Evolutionary conservation across 1,140 invertebrate species (phyloP).

Genomic region (Tetramorium alpestre): DNA sequence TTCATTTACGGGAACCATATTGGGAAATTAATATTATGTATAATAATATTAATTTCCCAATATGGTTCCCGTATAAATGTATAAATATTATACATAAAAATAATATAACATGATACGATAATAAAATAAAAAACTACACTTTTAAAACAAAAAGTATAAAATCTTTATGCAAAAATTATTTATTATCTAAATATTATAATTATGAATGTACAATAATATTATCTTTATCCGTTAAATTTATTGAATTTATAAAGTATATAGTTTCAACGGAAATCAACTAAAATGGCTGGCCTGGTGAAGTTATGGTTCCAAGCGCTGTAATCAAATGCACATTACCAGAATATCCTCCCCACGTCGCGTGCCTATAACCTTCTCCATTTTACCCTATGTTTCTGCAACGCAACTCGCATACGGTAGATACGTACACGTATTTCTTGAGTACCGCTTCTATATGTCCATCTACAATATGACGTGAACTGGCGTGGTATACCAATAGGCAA

Average conservation of each 20-base stretch:
- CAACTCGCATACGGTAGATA: conserved; percentile 7
- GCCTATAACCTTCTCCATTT: conserved; percentile 50
- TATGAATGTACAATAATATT: background rate
- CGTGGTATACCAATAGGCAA: conserved; percentile 69
- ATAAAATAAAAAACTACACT: background rate
- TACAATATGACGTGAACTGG: conserved; percentile 61
- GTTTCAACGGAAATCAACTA: background rate
- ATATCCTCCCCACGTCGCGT: conserved; percentile 72
- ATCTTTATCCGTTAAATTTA: background rate
- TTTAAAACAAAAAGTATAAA: background rate
- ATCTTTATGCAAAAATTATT: background rate
- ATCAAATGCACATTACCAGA: conserved; percentile 84
- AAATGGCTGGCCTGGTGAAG: conserved; percentile 36
- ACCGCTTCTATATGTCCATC: conserved; percentile 51
- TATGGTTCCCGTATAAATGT: too few relatives aligned
- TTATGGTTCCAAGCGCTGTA: conserved; percentile 73
- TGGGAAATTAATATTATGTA: background rate
- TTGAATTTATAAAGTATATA: conserved; percentile 22
- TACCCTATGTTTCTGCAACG: conserved; percentile 7
- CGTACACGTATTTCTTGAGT: conserved; percentile 64
- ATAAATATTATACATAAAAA: background rate
- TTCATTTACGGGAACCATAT: background rate
- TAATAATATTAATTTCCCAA: too few relatives aligned
- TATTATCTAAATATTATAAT: background rate
- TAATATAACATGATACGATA: background rate